Percentiles rank a stretch among this genome's conserved stretches.
phyloP scores from a whole-genome alignment of 2,797 vertebrate genomes.

The Mus caroli region DNA sequence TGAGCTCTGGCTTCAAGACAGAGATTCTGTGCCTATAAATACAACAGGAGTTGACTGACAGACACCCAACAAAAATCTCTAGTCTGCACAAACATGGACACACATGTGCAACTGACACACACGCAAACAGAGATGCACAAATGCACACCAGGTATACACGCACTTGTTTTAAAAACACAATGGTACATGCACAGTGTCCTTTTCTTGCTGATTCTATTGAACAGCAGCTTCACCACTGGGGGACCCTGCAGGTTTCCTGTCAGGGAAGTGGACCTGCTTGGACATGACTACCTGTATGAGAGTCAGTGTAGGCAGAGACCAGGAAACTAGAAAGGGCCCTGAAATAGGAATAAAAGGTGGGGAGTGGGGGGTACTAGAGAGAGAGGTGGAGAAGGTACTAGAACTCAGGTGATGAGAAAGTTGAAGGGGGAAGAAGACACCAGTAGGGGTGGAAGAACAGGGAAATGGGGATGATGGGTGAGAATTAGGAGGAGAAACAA shows the following conservation, averaged over 20 bases:
- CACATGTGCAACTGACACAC: not conserved
- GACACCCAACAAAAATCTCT: not conserved
- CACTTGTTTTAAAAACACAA: not conserved
- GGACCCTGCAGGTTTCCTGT: not conserved
- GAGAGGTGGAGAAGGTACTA: not conserved
- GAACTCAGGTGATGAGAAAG: not conserved
- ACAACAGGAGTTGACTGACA: not conserved
- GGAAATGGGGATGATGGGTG: not conserved
- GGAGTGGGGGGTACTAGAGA: no score
- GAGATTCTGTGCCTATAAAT: not conserved
- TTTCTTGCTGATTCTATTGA: not conserved
- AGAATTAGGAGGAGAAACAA: not conserved
- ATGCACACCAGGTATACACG: not conserved
- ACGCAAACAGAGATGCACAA: not conserved
- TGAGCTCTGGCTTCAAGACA: not conserved
- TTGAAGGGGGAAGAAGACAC: not conserved
- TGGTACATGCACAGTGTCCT: not conserved
- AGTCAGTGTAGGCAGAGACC: not conserved
- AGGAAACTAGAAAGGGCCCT: not conserved
- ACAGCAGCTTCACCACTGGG: not conserved
- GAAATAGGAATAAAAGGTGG: not conserved
- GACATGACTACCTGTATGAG: not conserved
- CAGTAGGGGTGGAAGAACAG: no score
- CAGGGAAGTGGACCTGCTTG: not conserved
- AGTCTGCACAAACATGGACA: not conserved